Conservation (phyloP, 2,888 invertebrate species). For the Fragum fragum region DNA sequence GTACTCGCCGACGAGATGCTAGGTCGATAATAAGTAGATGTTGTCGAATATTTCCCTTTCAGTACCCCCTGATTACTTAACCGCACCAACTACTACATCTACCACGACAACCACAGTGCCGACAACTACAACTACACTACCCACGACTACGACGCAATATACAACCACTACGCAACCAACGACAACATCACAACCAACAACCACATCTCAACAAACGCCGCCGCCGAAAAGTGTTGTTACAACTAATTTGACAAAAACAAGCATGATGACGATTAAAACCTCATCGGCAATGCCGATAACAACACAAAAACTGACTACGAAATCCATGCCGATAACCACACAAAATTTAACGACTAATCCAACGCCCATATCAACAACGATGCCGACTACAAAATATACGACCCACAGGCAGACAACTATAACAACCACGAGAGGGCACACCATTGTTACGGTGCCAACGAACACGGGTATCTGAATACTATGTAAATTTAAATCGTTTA, state of each 20-base stretch:
- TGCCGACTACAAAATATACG: background rate
- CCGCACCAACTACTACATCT: conserved; percentile 23
- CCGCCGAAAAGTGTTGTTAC: background rate
- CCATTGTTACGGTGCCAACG: background rate
- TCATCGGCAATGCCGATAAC: background rate
- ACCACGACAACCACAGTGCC: conserved; percentile 20
- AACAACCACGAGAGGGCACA: background rate
- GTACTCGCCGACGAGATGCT: too few relatives aligned
- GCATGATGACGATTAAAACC: background rate
- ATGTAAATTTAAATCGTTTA: too few relatives aligned
- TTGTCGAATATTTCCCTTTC: background rate
- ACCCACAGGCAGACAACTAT: background rate
- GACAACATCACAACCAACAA: background rate
- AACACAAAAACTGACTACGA: conserved; percentile 10
- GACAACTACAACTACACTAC: background rate
- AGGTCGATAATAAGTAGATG: too few relatives aligned
- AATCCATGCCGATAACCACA: conserved; percentile 17
- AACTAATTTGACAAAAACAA: too few relatives aligned
- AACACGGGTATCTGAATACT: background rate
- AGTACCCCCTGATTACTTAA: background rate
- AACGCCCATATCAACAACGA: conserved; percentile 8
- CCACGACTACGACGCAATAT: background rate
- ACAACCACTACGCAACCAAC: background rate
- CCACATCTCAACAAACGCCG: background rate
- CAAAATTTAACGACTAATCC: conserved; percentile 5